A percentile compares a stretch with the other conserved stretches of the same genome.
These are phyloP conservation scores for Clupea harengus DNA, from an alignment of 2,113 vertebrate species.

Conservation along the genomic window DNA sequence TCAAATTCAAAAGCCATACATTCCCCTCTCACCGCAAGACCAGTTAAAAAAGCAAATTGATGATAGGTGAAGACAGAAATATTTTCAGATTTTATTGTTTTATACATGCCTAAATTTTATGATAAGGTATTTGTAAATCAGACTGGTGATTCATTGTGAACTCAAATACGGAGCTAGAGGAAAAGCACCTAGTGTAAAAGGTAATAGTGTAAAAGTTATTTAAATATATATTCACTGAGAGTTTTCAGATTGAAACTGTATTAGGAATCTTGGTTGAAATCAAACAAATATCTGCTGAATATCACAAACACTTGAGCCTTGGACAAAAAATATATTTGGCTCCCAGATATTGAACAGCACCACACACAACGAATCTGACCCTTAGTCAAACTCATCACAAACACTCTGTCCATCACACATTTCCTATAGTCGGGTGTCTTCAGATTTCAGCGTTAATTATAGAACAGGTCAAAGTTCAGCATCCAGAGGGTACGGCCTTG, in stretches of 20 bases:
- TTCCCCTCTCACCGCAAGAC: neutral
- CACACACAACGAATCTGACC: slow-evolving; percentile 42
- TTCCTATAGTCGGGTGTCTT: neutral
- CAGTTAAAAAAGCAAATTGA: neutral
- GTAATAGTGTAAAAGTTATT: neutral
- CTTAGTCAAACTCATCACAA: neutral
- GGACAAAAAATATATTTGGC: slow-evolving; percentile 27
- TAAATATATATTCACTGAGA: neutral
- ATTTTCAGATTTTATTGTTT: neutral
- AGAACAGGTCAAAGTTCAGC: neutral
- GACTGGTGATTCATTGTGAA: neutral
- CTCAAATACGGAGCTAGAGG: neutral
- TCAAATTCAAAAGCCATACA: neutral
- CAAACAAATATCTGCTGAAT: neutral
- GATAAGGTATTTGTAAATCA: neutral
- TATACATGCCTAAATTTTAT: neutral
- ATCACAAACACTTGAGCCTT: slow-evolving; percentile 40
- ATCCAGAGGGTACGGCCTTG: neutral
- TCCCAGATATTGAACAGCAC: slow-evolving; percentile 29
- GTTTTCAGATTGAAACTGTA: neutral
- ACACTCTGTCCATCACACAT: neutral
- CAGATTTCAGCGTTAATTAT: neutral
- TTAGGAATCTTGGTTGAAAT: neutral
- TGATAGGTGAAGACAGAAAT: neutral
- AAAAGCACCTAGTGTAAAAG: neutral